Evolutionary conservation across 2,113 vertebrate species (phyloP), one percentile per base, ranked within the genome.

Genomic region (Monopterus albus): DNA sequence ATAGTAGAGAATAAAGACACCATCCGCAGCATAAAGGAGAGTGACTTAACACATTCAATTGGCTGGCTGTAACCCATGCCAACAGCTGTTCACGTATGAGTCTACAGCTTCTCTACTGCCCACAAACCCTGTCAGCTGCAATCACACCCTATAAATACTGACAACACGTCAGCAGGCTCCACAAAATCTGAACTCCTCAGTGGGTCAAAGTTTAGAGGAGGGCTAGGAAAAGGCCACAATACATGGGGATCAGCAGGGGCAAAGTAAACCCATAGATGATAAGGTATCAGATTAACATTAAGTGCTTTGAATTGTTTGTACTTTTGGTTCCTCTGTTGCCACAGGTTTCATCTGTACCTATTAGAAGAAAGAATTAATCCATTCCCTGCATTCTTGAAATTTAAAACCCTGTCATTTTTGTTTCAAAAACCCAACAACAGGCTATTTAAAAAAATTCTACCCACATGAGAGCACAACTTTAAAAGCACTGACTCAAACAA

Each of bases 61-160:
- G 53, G 23, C 50, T 42, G 56, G 40, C 46, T 31, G 35, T 67
- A 73, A 79, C 67, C 58, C 43, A 62, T 17, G 20, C 62, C 59
- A 63, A 45, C 89, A 86, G 85, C 70, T 88, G 85, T 43, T 80
- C n/a, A 33, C 46, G 53, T 57, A 38, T 13, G 62, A 75, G 39
- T 82, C 36, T 29, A 62, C 61, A 76, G 66, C 50, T 67, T 70
- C 49, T 71, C 71, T 38, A 15, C 68, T 67, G 63, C 49, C 69
- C 59, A 50, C 57, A 75, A 62, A 66, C 57, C 18, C 80, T 28
- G 39, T 82, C 83, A 72, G 78, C 69, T 69, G 64, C 62, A 74
- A 67, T 78, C 75, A 33, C 79, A 75, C 69, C 58, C 88, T 84
- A 87, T 88, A 85, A 88, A 89, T 89, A 87, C 66, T 7, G 51